phyloP scores from a whole-genome alignment of 2,797 vertebrate genomes.

The Xenopus petersii region DNA sequence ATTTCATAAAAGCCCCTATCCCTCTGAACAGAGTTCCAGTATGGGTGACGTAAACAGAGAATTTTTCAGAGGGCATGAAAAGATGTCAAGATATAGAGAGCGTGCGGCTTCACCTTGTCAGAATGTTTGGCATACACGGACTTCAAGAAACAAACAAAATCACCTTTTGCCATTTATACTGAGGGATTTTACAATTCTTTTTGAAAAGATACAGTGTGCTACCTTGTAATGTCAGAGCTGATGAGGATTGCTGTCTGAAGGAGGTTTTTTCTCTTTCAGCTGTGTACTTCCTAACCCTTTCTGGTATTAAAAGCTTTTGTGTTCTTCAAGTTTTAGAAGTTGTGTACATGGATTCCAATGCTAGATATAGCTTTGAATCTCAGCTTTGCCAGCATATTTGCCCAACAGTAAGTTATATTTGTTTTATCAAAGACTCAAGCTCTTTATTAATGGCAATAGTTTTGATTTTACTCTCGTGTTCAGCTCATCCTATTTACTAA shows the following conservation, averaged over 20 bases:
- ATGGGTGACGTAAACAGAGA: conserved; percentile 54
- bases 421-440: too few species aligned
- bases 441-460: too few species aligned
- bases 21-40: conserved; percentile 55
- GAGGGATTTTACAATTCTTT: conserved; percentile 56
- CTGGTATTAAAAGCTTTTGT: too few species aligned
- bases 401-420: too few species aligned
- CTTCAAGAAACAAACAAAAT: conserved; percentile 56
- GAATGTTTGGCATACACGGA: conserved; percentile 53
- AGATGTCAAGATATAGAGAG: conserved; percentile 56
- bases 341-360: too few species aligned
- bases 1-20: conserved; percentile 6
- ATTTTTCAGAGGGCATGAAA: conserved; percentile 59
- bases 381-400: too few species aligned
- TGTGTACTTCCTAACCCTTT: conserved; percentile 17
- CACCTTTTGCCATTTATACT: conserved; percentile 62
- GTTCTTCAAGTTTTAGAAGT: too few species aligned
- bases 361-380: too few species aligned
- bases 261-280: conserved; percentile 38
- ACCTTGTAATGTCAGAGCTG: conserved; percentile 55
- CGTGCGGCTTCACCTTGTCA: conserved; percentile 64
- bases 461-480: too few species aligned
- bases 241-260: conserved; percentile 46
- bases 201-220: conserved; percentile 48
- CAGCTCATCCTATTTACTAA: too few species aligned